Conservation (phyloP, 2,888 invertebrate genomes). For the Cheilosia vulpina region DNA sequence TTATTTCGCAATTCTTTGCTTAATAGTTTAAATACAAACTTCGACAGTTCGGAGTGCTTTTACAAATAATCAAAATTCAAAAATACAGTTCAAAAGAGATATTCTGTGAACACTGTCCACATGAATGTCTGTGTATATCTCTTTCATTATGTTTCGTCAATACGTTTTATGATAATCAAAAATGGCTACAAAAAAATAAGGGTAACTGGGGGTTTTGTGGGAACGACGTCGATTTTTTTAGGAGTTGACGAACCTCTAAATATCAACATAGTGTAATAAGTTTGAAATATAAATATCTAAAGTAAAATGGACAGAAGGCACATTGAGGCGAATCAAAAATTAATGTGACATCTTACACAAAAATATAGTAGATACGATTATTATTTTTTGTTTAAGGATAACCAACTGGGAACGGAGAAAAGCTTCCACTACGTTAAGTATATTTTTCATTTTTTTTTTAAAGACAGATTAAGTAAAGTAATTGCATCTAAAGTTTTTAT, state of each 20-base stretch:
- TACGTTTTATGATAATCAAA: not conserved
- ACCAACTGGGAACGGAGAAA: slow-evolving; percentile 62
- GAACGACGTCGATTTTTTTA: slow-evolving; percentile 51
- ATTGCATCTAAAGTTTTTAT: slow-evolving; percentile 66
- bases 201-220: slow-evolving; percentile 10
- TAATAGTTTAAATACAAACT: not conserved
- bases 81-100: slow-evolving; percentile 39
- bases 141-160: not conserved
- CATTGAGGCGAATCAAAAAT: slow-evolving; percentile 65
- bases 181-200: slow-evolving; percentile 59
- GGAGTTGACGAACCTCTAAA: slow-evolving; percentile 59
- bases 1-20: not conserved
- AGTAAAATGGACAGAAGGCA: slow-evolving; percentile 59
- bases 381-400: slow-evolving; percentile 38
- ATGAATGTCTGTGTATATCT: slow-evolving; percentile 22
- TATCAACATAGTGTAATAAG: slow-evolving; percentile 48
- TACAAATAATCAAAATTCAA: slow-evolving; percentile 59
- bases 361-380: slow-evolving; percentile 44
- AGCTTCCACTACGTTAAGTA: slow-evolving; percentile 63
- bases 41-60: slow-evolving; percentile 44
- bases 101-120: slow-evolving; percentile 3
- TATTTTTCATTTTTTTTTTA: slow-evolving; percentile 31
- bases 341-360: slow-evolving; percentile 64
- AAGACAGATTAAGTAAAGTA: slow-evolving; percentile 59
- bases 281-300: slow-evolving; percentile 59